A percentile compares a stretch with the other conserved stretches of the same genome.
These are phyloP conservation scores for Calidris pygmaea DNA, from an alignment of 2,113 vertebrate genomes.

Conservation along the genomic window DNA sequence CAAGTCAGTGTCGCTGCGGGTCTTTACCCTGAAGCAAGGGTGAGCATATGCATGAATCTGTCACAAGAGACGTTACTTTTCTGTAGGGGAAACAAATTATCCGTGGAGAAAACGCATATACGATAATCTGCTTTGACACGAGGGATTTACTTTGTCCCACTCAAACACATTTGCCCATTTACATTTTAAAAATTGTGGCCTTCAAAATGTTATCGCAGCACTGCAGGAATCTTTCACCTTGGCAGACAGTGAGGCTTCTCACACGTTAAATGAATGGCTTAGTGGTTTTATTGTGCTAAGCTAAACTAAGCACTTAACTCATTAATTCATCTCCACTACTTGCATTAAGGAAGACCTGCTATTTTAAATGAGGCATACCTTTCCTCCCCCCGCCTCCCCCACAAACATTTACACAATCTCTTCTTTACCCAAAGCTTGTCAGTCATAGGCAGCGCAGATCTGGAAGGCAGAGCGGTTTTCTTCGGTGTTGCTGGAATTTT, in stretches of 20 bases:
- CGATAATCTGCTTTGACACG: conserved; percentile 36
- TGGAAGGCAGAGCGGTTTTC: not conserved
- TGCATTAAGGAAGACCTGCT: conserved; percentile 2
- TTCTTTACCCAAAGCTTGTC: conserved; percentile 5
- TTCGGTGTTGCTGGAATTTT: not conserved
- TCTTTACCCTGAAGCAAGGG: not conserved
- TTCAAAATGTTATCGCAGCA: conserved; percentile 47
- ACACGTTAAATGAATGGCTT: conserved; percentile 36
- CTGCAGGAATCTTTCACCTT: conserved; percentile 58
- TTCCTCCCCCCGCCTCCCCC: fast-evolving
- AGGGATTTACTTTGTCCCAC: conserved; percentile 47
- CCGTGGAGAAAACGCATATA: not conserved
- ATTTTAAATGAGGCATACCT: conserved; percentile 5
- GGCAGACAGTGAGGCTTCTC: conserved; percentile 41
- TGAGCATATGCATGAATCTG: not conserved
- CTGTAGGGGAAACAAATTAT: conserved; percentile 31
- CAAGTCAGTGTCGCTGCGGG: not conserved
- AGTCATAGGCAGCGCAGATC: not conserved
- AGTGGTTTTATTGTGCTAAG: conserved; percentile 39
- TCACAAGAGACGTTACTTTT: not conserved
- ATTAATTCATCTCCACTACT: conserved; percentile 46
- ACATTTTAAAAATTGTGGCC: conserved; percentile 37
- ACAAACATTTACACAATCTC: not conserved
- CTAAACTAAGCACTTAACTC: conserved; percentile 54
- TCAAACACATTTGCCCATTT: conserved; percentile 43